A percentile compares a stretch with the other conserved stretches of the same genome.
These are phyloP conservation scores for Bufo bufo DNA, from an alignment of 2,113 vertebrate genomes.

Conservation along the genomic window DNA sequence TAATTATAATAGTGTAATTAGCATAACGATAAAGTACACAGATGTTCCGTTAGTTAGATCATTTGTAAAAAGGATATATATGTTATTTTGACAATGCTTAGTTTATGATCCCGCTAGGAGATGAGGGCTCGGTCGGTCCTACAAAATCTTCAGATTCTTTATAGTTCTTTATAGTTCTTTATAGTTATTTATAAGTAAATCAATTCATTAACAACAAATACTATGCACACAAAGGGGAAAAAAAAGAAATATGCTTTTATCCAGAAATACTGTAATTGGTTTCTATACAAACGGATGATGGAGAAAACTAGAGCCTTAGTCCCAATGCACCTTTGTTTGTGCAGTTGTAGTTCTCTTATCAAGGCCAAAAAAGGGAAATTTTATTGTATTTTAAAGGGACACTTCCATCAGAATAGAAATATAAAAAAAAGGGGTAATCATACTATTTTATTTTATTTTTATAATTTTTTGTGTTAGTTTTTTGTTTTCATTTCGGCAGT, in stretches of 20 bases:
- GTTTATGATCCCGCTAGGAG: conserved; percentile 16
- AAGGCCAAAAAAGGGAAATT: not conserved
- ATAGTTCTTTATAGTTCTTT: conserved; percentile 2
- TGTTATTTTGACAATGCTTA: conserved; percentile 28
- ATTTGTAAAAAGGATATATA: conserved; percentile 48
- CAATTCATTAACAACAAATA: not conserved
- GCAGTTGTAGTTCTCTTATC: not conserved
- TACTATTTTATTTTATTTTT: too few species aligned
- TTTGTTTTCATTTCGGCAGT: too few species aligned
- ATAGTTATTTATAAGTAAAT: conserved; percentile 12
- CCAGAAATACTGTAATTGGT: not conserved
- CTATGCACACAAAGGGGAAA: not conserved
- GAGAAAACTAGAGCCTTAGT: not conserved
- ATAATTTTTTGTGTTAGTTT: too few species aligned
- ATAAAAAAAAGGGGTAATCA: too few species aligned
- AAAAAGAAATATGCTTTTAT: not conserved
- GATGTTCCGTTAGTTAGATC: conserved; percentile 50
- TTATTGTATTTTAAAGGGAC: not conserved
- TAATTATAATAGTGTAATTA: conserved; percentile 54
- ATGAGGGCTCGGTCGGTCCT: conserved; percentile 1
- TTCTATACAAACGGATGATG: not conserved
- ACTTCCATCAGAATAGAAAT: too few species aligned
- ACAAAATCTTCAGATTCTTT: not conserved
- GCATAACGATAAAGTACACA: conserved; percentile 52
- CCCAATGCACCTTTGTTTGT: not conserved